A percentile compares a stretch with the other conserved stretches of the same genome.
These are phyloP conservation scores for Coracopsis vasa DNA, from an alignment of 2,113 vertebrate species.

Conservation along the genomic window DNA sequence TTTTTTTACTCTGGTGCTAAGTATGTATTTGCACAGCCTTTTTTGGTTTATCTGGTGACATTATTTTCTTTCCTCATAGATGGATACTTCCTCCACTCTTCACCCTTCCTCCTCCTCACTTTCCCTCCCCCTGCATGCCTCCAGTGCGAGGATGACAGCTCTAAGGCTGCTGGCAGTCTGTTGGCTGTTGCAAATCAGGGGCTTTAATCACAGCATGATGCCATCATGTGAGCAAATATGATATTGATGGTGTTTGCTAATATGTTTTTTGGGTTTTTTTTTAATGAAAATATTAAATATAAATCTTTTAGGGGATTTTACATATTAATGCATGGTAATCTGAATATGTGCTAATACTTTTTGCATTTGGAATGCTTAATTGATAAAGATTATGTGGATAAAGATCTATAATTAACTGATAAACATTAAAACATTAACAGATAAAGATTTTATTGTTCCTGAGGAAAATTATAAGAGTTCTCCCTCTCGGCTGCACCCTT, in stretches of 20 bases:
- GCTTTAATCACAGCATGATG: slow-evolving; percentile 14
- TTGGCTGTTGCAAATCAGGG: neutral
- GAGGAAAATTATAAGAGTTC: neutral
- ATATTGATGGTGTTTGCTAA: slow-evolving; percentile 5
- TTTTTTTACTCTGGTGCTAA: neutral
- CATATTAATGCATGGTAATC: neutral
- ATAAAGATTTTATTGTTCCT: slow-evolving; percentile 44
- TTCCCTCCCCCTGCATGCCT: neutral
- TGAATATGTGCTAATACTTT: neutral
- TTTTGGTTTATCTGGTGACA: neutral
- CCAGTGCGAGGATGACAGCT: neutral
- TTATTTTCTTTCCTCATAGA: neutral
- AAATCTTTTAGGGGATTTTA: neutral
- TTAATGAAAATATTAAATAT: neutral
- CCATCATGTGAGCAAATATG: slow-evolving; percentile 7
- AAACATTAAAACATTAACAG: slow-evolving; percentile 27
- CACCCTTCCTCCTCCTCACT: neutral
- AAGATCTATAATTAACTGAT: slow-evolving; percentile 59
- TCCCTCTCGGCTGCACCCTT: neutral
- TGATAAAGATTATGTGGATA: slow-evolving; percentile 29
- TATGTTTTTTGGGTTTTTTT: neutral
- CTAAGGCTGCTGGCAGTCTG: neutral
- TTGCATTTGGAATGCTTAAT: slow-evolving; percentile 26
- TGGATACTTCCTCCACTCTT: neutral
- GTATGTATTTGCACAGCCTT: neutral